Evolutionary conservation across 2,113 vertebrate genomes (phyloP), one percentile per base, ranked within the genome.

Genomic region (Monopterus albus): DNA sequence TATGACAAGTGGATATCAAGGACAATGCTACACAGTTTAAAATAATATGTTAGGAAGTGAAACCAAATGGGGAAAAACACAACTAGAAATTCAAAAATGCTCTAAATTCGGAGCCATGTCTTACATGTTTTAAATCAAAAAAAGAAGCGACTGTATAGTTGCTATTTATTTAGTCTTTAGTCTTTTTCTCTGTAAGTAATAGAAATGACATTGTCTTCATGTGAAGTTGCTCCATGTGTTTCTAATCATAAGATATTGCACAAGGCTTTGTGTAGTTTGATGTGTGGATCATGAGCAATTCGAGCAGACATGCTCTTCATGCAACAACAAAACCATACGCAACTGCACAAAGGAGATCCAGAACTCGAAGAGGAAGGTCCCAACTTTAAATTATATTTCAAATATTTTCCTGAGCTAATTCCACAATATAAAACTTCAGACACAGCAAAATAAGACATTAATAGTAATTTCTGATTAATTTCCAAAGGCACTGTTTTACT

Each of bases 1-100:
- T 49, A 55, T 38, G n/a, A 60, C 17, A 52, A 75, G 29, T 42
- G 55, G 23, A 68, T 57, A 52, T 43, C 46, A 72, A 45, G 53
- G 1, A 55, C 66, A 49, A 64, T 39, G 20, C 25, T 20, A 3
- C 18, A 46, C 8, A 0, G 43, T 23, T 61, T 25, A 21, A 61
- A 45, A 31, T 11, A 40, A 25, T 2, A 53, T 26, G 59, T 12
- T 6, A 68, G 55, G 63, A 86, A 81, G 23, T 43, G 61, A 82
- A 86, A 82, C 55, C 35, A 45, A 79, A 52, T 21, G 13, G 58
- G 61, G 33, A 5, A 73, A 70, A 53, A 57, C 57, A 39, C 14
- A 15, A 67, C 5, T 25, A 68, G 15, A 64, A 70, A 75, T 66
- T 66, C 3, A 58, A 55, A 59, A 51, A 31, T 20, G 8, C 58